These are phyloP conservation scores for Chrysotoxum bicinctum DNA, from an alignment of 2,888 invertebrate species.

Conservation along the genomic window DNA sequence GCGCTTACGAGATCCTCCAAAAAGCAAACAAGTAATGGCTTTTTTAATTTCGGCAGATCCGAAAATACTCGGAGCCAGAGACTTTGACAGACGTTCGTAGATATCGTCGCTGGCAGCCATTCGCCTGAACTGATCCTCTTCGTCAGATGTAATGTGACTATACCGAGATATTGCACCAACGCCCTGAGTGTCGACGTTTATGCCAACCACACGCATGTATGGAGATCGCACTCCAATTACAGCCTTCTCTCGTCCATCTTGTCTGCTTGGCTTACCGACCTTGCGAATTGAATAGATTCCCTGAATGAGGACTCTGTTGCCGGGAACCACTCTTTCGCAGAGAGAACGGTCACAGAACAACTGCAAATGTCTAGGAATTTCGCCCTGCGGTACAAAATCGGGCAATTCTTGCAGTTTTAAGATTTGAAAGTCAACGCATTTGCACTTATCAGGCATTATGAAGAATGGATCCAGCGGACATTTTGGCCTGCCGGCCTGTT, in stretches of 20 bases:
- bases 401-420: slow-evolving; percentile 98
- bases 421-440: slow-evolving; percentile 98
- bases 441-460: slow-evolving; percentile 98
- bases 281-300: slow-evolving; percentile 99
- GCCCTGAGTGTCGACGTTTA: slow-evolving; percentile 92
- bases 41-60: slow-evolving; percentile 97
- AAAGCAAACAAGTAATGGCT: slow-evolving; percentile 96
- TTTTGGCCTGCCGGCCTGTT: slow-evolving; percentile 94
- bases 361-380: slow-evolving; percentile 97
- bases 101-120: slow-evolving; percentile 93
- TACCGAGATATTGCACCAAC: slow-evolving; percentile 85
- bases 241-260: slow-evolving; percentile 88
- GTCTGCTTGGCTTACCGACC: slow-evolving; percentile 85
- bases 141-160: slow-evolving; percentile 85
- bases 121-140: slow-evolving; percentile 85
- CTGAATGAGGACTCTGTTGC: slow-evolving; percentile 95
- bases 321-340: slow-evolving; percentile 97
- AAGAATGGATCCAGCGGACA: slow-evolving; percentile 99
- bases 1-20: slow-evolving; percentile 94
- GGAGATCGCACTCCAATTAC: slow-evolving; percentile 96
- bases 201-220: slow-evolving; percentile 96
- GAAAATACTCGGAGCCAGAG: slow-evolving; percentile 98
- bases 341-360: slow-evolving; percentile 95
- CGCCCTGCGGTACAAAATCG: slow-evolving; percentile 94
- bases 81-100: slow-evolving; percentile 93